Evolutionary conservation across 2,888 invertebrate species (phyloP).

Genomic region (Adineta ricciae): DNA sequence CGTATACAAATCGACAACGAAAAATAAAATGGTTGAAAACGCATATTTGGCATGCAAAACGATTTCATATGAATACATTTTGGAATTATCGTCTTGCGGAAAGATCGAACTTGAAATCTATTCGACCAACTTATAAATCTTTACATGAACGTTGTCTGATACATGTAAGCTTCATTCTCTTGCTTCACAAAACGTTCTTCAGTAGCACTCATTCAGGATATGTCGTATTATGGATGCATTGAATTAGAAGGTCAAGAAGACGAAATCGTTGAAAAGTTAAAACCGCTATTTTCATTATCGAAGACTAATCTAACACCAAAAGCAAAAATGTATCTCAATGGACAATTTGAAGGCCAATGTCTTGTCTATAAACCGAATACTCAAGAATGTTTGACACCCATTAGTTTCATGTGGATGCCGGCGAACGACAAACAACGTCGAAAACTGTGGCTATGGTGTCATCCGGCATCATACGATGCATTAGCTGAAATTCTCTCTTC

Average conservation of each 20-base stretch:
- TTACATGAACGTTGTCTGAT: conserved; percentile 45
- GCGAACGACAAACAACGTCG: conserved; percentile 26
- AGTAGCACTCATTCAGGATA: not conserved
- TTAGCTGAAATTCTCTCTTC: conserved; percentile 51
- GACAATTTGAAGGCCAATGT: conserved; percentile 64
- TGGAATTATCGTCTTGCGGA: conserved; percentile 75
- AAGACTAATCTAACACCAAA: conserved; percentile 57
- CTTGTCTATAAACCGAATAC: conserved; percentile 64
- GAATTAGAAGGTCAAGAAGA: conserved; percentile 30
- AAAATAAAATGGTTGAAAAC: conserved; percentile 74
- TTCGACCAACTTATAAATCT: conserved; percentile 74
- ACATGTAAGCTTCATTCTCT: not conserved
- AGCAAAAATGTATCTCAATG: conserved; percentile 51
- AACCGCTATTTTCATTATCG: conserved; percentile 13
- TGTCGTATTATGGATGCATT: conserved; percentile 29
- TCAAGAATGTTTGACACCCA: conserved; percentile 63
- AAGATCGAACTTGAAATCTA: conserved; percentile 73
- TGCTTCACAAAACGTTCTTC: not conserved
- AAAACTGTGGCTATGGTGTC: conserved; percentile 69
- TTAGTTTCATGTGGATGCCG: conserved; percentile 57
- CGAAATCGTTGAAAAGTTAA: conserved; percentile 29
- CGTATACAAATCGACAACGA: conserved; percentile 67
- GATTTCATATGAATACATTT: conserved; percentile 59
- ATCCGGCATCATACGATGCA: conserved; percentile 61
- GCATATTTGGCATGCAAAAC: conserved; percentile 96